Evolutionary conservation across 2,797 vertebrate genomes (phyloP), one percentile per base, ranked within the genome.

Genomic region (Menidia menidia): DNA sequence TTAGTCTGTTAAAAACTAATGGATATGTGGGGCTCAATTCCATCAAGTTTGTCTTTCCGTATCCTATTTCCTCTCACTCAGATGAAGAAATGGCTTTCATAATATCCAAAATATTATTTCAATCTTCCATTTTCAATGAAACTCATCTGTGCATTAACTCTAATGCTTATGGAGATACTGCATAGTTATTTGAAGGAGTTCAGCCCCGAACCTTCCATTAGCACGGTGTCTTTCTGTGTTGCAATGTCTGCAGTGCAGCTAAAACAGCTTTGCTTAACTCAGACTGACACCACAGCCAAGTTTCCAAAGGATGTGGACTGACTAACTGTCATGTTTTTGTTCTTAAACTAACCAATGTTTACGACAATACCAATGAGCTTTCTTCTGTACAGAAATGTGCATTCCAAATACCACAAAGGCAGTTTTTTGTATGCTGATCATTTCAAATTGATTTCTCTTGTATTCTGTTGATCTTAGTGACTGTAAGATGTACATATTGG

Each of bases 331-430:
- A 75, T 75, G 78, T 91, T 53, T 92, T 92, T 87, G 82, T 90
- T 93, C 87, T 90, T 92, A 91, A 94, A 93, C 92, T 88, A 91
- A 94, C 94, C 90, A 94, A 95, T 94, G 94, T 95, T 95, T 92
- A 95, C 95, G 92, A 95, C 94, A 95, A 95, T 93, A 95, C 94
- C 94, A 95, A 95, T 95, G 93, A 95, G 94, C 92, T 94, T 95
- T 94, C 90, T 91, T 94, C 94, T 93, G 93, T 94, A 93, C 94
- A 94, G 90, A 94, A 95, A 96, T 94, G 93, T 94, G 95, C 95
- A 92, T 93, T 96, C 91, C 93, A 95, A 95, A 95, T 95, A 94
- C 92, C 81, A 94, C 92, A 86, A 88, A 91, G 88, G 90, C 92
- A 91, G 90, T 93, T 93, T 85, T 91, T 92, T 92, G 75, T 90